Evolutionary conservation across 1,140 invertebrate genomes (phyloP).

Genomic region (Apis florea): DNA sequence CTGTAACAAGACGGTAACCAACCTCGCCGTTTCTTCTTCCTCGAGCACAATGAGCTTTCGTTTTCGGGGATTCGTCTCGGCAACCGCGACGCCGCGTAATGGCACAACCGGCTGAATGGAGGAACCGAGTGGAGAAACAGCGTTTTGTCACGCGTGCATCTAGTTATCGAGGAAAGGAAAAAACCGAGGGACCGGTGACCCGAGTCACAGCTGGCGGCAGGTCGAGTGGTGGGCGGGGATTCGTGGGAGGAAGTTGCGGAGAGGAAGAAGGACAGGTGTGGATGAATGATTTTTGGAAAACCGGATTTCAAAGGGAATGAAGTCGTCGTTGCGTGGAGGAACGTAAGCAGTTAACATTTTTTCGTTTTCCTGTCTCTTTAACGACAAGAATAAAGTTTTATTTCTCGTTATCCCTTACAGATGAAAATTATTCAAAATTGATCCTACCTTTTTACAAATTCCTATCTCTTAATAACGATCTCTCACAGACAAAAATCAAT

Average conservation of each 20-base stretch:
- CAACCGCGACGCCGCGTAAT: not conserved
- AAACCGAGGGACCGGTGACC: not conserved
- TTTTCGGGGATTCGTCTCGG: slow-evolving; percentile 42
- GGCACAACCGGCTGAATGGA: slow-evolving; percentile 1
- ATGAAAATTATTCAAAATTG: no score
- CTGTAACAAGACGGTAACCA: slow-evolving; percentile 22
- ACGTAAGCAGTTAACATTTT: no score
- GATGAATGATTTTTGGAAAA: not conserved
- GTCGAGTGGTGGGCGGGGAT: slow-evolving; percentile 5
- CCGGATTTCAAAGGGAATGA: not conserved
- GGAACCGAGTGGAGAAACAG: not conserved
- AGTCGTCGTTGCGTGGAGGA: not conserved
- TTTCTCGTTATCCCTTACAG: no score
- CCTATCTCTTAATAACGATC: no score
- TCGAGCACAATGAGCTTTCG: slow-evolving; percentile 18
- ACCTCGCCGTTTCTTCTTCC: not conserved
- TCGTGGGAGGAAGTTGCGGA: not conserved
- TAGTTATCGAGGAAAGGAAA: slow-evolving; percentile 14
- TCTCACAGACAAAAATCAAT: no score
- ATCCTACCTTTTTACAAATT: no score
- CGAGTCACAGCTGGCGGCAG: slow-evolving; percentile 2
- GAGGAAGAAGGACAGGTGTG: not conserved
- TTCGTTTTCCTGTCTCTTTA: no score
- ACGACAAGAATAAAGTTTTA: no score
- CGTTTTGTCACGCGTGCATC: slow-evolving; percentile 33